These are phyloP conservation scores for Miltochrista miniata DNA, from an alignment of 2,888 invertebrate genomes.

Conservation along the genomic window DNA sequence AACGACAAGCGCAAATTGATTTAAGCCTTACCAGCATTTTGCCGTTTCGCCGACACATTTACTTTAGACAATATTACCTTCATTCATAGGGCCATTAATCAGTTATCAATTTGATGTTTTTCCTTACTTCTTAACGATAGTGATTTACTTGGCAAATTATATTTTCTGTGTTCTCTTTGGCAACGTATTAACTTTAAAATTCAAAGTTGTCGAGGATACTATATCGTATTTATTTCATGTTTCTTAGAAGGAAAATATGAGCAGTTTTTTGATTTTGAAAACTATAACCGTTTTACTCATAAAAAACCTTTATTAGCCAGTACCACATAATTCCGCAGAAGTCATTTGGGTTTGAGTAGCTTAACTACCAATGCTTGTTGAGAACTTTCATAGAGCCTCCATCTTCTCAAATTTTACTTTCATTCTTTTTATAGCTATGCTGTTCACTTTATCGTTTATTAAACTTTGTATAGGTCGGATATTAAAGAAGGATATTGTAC, in stretches of 20 bases:
- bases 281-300: too few species aligned
- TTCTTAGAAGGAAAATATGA: too few species aligned
- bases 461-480: slow-evolving; percentile 64
- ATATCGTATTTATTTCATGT: too few species aligned
- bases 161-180: slow-evolving; percentile 72
- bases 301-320: too few species aligned
- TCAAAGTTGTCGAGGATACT: slow-evolving; percentile 3
- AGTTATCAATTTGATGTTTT: slow-evolving; percentile 57
- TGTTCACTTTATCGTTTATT: slow-evolving; percentile 69
- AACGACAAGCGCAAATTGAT: slow-evolving; percentile 25
- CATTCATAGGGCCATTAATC: slow-evolving; percentile 66
- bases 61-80: slow-evolving; percentile 48
- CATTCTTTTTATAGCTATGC: slow-evolving; percentile 57
- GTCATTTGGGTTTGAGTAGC: slow-evolving; percentile 80
- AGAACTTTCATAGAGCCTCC: slow-evolving; percentile 53
- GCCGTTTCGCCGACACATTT: slow-evolving; percentile 41
- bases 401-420: slow-evolving; percentile 64
- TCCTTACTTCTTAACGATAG: slow-evolving; percentile 54
- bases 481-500: slow-evolving; percentile 41
- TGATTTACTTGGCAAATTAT: slow-evolving; percentile 81
- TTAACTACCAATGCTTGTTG: slow-evolving; percentile 67
- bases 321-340: slow-evolving; percentile 21
- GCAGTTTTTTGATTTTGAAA: too few species aligned
- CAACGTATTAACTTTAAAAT: slow-evolving; percentile 30
- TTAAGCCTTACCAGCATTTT: slow-evolving; percentile 29